A percentile compares a stretch with the other conserved stretches of the same genome.
Evolutionary conservation across 1,140 invertebrate genomes (phyloP).

Genomic region (Brachionus plicatilis): DNA sequence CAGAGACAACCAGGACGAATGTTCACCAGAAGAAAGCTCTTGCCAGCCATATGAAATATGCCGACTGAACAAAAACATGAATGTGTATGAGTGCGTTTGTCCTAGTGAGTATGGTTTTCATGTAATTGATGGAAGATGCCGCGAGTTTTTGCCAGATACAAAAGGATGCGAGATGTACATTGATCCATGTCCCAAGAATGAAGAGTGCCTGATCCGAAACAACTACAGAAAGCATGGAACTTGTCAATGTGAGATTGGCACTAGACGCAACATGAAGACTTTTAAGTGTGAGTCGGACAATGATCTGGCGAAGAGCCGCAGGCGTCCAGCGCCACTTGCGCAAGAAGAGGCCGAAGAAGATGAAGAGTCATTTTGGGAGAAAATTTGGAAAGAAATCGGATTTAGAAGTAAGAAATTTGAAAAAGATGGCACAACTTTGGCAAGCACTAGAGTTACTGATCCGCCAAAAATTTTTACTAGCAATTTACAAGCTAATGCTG

Average conservation of each 20-base stretch:
- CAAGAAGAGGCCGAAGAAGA: background rate
- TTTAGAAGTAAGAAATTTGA: background rate
- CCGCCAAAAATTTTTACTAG: slow-evolving; percentile 12
- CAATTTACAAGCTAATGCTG: slow-evolving; percentile 13
- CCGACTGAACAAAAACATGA: background rate
- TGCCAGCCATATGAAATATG: background rate
- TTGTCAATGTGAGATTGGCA: slow-evolving; percentile 29
- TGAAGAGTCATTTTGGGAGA: background rate
- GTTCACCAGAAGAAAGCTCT: background rate
- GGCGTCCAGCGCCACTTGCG: background rate
- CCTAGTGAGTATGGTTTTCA: background rate
- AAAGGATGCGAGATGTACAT: background rate
- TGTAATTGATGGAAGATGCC: background rate
- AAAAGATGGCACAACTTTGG: background rate
- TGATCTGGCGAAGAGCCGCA: background rate
- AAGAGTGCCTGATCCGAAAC: slow-evolving; percentile 4
- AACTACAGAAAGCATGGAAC: background rate
- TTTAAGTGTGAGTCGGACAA: background rate
- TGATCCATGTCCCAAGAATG: background rate
- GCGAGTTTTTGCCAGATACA: slow-evolving; percentile 19
- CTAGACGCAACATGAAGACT: background rate
- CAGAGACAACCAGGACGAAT: background rate
- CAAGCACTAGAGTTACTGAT: background rate
- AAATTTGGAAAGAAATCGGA: background rate
- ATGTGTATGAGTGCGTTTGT: slow-evolving; percentile 25